Evolutionary conservation across 2,113 vertebrate species (phyloP), one percentile per base, ranked within the genome.

Genomic region (Brachypteracias leptosomus): DNA sequence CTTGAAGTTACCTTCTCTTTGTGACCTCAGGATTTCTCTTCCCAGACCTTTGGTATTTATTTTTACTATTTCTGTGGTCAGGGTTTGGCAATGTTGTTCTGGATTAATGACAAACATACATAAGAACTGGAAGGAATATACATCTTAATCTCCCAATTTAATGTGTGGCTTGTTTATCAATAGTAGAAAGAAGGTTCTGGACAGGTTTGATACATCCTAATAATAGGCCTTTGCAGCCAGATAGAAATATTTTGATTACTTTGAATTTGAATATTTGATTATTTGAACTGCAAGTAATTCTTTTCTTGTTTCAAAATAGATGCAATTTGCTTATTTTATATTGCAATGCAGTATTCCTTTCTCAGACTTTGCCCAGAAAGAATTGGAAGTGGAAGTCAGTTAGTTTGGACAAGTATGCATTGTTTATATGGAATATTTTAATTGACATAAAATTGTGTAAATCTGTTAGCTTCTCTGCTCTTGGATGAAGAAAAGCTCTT

Each of bases 1-100:
- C 96, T 97, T 97, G 91, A 97, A 97, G 95, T 93, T 93, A 93
- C 93, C 93, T 95, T 95, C 78, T 83, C 33, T 95, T 93, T 93
- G 80, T 96, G 94, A 96, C 96, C 96, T 95, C 94, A 92, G 85
- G 93, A 96, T 95, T 95, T 93, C 92, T 96, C 79, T 94, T 97
- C 93, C 88, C 93, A 94, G 96, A 94, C 73, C 84, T 89, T 91
- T 94, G 82, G 67, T 95, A 95, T 95, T 97, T 96, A 91, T 96
- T 97, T 96, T 96, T 92, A 89, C 77, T 92, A 21, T 96, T 87
- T 95, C 85, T 96, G 91, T 94, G 96, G 94, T 92, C 3, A 4
- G 72, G 85, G 51, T 89, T 92, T 97, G 95, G 93, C 92, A 94
- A 62, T 82, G 61, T 83, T 90, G 11, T 72, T 94, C 92, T 92